These are phyloP conservation scores for Cosmorhoe ocellata DNA, from an alignment of 2,888 invertebrate genomes.

Conservation along the genomic window DNA sequence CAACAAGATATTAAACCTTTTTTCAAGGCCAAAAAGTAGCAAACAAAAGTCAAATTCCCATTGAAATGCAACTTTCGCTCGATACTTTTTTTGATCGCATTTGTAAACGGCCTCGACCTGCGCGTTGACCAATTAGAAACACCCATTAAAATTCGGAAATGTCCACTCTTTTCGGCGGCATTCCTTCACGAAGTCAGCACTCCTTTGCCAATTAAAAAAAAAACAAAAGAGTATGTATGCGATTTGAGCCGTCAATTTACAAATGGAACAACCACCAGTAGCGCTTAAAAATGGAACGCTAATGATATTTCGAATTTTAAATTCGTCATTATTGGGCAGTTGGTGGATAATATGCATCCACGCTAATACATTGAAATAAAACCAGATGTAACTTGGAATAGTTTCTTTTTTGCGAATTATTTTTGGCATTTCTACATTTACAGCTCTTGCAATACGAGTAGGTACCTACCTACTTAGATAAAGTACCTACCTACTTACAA, in stretches of 20 bases:
- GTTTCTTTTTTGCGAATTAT: too few relatives aligned
- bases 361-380: conserved; percentile 29
- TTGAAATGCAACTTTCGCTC: conserved; percentile 30
- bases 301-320: conserved; percentile 49
- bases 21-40: conserved; percentile 6
- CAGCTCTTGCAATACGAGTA: too few relatives aligned
- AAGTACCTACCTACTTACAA: too few relatives aligned
- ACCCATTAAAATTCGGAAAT: conserved; percentile 69
- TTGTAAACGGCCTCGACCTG: conserved; percentile 55
- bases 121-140: conserved; percentile 74
- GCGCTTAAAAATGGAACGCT: conserved; percentile 59
- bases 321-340: conserved; percentile 43
- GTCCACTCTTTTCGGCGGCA: conserved; percentile 62
- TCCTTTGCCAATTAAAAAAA: conserved; percentile 20
- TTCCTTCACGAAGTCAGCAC: conserved; percentile 69
- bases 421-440: too few relatives aligned
- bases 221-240: conserved; percentile 42
- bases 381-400: conserved; percentile 21
- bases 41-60: conserved; percentile 22
- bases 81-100: conserved; percentile 37
- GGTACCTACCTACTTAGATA: too few relatives aligned
- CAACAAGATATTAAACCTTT: not conserved
- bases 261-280: conserved; percentile 61
- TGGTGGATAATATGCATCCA: conserved; percentile 32
- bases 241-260: conserved; percentile 71